Percentiles rank a stretch among this genome's conserved stretches.
These are phyloP conservation scores for Chrysopa pallens DNA, from an alignment of 1,140 invertebrate genomes.

Conservation along the genomic window DNA sequence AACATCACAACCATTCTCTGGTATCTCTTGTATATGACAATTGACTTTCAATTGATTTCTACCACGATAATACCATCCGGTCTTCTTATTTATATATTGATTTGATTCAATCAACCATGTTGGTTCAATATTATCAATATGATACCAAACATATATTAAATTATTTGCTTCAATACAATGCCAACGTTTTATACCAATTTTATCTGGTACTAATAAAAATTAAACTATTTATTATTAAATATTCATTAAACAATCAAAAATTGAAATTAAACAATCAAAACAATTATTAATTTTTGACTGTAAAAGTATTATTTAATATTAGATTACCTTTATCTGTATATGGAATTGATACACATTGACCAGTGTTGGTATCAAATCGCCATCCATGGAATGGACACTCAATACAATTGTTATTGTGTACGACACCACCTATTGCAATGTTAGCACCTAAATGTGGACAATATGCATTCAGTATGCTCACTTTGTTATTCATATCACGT, in stretches of 20 bases:
- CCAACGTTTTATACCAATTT: slow-evolving; percentile 45
- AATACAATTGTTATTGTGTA: slow-evolving; percentile 49
- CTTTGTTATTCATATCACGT: slow-evolving; percentile 35
- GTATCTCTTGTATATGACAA: slow-evolving; percentile 50
- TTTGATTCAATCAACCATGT: slow-evolving; percentile 45
- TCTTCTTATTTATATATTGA: slow-evolving; percentile 28
- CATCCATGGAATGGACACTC: slow-evolving; percentile 83
- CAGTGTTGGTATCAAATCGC: slow-evolving; percentile 55
- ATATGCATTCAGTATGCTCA: slow-evolving; percentile 61
- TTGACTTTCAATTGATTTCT: slow-evolving; percentile 23
- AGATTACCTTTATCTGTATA: slow-evolving; percentile 34
- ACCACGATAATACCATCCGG: slow-evolving; percentile 46
- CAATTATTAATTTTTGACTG: too few relatives aligned
- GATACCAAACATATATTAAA: slow-evolving; percentile 69
- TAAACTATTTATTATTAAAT: too few relatives aligned
- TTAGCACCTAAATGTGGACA: slow-evolving; percentile 83
- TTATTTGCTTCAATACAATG: slow-evolving; percentile 45
- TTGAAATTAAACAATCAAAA: too few relatives aligned
- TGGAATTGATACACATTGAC: slow-evolving; percentile 51
- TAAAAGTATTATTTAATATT: too few relatives aligned
- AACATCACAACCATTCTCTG: slow-evolving; percentile 79
- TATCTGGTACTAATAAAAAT: slow-evolving; percentile 42
- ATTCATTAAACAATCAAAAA: too few relatives aligned
- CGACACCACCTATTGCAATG: slow-evolving; percentile 54
- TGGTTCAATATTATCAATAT: slow-evolving; percentile 50